Conservation (phyloP, 2,113 vertebrate genomes). For the Neodontobutis hainanensis region DNA sequence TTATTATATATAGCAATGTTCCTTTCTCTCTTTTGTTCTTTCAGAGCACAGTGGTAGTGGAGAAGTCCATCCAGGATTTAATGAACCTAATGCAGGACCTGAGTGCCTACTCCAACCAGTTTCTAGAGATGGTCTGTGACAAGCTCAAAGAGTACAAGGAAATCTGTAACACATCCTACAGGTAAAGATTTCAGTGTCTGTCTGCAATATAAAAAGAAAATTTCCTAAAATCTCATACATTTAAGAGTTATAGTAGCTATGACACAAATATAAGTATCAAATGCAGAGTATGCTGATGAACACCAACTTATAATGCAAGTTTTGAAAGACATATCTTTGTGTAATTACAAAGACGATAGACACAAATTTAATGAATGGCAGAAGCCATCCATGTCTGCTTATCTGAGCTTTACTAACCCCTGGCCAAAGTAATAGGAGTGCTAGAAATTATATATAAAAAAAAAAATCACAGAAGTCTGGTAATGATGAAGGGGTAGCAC, state of each 20-base stretch:
- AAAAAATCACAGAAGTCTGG: slow-evolving; percentile 17
- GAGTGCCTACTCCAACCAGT: slow-evolving; percentile 97
- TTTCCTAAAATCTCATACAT: too few relatives aligned
- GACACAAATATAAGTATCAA: too few relatives aligned
- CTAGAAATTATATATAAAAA: slow-evolving; percentile 4
- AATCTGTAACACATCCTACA: slow-evolving; percentile 91
- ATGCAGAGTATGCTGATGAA: too few relatives aligned
- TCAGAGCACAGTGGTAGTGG: slow-evolving; percentile 95
- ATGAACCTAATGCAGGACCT: slow-evolving; percentile 95
- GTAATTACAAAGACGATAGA: background rate
- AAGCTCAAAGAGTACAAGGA: slow-evolving; percentile 98
- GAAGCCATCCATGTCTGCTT: slow-evolving; percentile 34
- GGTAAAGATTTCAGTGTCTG: slow-evolving; percentile 72
- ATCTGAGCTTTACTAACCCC: slow-evolving; percentile 38
- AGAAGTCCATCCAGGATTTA: slow-evolving; percentile 97
- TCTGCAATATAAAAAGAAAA: background rate
- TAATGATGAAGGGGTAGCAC: slow-evolving; percentile 27
- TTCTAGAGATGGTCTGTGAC: slow-evolving; percentile 97
- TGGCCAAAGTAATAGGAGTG: slow-evolving; percentile 51
- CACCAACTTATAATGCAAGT: too few relatives aligned
- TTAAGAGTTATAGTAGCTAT: too few relatives aligned
- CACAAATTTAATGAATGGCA: slow-evolving; percentile 2
- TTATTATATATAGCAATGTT: background rate
- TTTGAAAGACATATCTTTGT: too few relatives aligned
- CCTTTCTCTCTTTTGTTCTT: slow-evolving; percentile 12